Percentiles rank a stretch among this genome's conserved stretches.
phyloP scores from a whole-genome alignment of 2,888 invertebrate genomes.

The Iselma pallidipennis region DNA sequence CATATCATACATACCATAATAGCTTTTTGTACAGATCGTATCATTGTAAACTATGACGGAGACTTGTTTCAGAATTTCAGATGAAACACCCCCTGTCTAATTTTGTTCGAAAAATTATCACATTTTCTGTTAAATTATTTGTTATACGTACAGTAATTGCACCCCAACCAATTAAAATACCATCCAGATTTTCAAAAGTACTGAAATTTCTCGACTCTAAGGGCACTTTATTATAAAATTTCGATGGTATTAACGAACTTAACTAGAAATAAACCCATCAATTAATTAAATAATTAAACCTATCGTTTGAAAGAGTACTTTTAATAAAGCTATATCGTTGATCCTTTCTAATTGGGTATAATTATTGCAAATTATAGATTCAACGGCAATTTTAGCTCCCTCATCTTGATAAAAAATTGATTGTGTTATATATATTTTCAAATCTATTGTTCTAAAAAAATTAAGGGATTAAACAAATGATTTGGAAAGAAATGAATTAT shows the following conservation, averaged over 20 bases:
- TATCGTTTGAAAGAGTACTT: conserved; percentile 3
- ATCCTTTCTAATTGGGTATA: conserved; percentile 7
- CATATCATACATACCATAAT: conserved; percentile 12
- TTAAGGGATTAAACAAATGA: background rate
- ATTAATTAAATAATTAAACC: background rate
- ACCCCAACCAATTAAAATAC: conserved; percentile 6
- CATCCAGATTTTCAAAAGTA: background rate
- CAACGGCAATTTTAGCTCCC: background rate
- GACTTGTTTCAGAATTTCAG: conserved; percentile 4
- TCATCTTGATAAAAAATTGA: background rate
- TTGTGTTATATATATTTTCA: conserved; percentile 1
- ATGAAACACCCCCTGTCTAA: background rate
- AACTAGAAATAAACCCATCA: background rate
- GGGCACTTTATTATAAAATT: background rate
- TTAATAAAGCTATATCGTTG: conserved; percentile 13
- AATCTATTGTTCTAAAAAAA: conserved; percentile 2
- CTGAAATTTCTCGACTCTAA: conserved; percentile 1
- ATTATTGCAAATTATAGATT: conserved; percentile 9
- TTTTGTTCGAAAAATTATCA: background rate
- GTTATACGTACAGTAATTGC: background rate
- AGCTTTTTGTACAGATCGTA: conserved; percentile 1
- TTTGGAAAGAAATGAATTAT: background rate
- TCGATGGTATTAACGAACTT: background rate
- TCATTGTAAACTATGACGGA: conserved; percentile 13
- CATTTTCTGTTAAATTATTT: background rate